Percentiles rank a stretch among this genome's conserved stretches.
Conservation (phyloP, 2,797 vertebrate species). For the Halcyon leucocephala region DNA sequence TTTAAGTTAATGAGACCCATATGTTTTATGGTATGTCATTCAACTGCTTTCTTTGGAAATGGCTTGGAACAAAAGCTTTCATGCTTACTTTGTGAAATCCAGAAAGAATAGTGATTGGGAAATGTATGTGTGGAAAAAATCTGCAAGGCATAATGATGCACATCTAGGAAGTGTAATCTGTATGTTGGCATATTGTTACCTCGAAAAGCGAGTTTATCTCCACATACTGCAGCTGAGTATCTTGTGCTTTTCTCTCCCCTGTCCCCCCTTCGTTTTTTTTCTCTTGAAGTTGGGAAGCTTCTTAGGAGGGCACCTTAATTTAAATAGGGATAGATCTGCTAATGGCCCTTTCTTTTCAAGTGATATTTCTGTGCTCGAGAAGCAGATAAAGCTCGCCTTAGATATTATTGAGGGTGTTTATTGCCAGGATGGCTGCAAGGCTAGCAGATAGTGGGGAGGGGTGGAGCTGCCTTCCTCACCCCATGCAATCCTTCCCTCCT, state of each 20-base stretch:
- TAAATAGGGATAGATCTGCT: not conserved
- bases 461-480: not conserved
- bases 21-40: slow-evolving; percentile 66
- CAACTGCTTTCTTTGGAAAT: slow-evolving; percentile 66
- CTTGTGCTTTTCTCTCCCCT: not conserved
- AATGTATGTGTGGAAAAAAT: not conserved
- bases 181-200: not conserved
- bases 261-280: fast-evolving
- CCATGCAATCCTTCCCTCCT: not conserved
- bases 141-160: not conserved
- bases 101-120: slow-evolving; percentile 38
- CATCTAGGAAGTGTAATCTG: not conserved
- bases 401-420: not conserved
- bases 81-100: slow-evolving; percentile 46
- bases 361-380: not conserved
- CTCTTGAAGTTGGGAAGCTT: not conserved
- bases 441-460: not conserved
- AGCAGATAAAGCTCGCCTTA: not conserved
- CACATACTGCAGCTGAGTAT: fast-evolving
- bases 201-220: not conserved
- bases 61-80: slow-evolving; percentile 68
- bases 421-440: not conserved
- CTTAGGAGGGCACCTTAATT: not conserved
- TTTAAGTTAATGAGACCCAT: slow-evolving; percentile 67
- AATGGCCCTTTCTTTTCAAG: not conserved